phyloP scores from a whole-genome alignment of 2,888 invertebrate genomes.

The Augochlorella aurata region DNA sequence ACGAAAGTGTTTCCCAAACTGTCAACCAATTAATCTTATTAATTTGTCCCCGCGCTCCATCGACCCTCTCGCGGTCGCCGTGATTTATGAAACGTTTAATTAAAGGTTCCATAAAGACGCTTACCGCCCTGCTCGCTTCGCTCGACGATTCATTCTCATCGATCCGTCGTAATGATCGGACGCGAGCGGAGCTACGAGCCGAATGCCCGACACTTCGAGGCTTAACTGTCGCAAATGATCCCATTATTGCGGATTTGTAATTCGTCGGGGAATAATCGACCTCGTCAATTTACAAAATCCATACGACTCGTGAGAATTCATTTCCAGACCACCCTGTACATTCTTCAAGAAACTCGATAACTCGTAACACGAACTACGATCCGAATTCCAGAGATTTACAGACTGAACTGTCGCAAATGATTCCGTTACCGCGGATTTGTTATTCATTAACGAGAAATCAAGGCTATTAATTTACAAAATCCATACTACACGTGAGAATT shows the following conservation, averaged over 20 bases:
- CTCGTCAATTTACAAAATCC: too few relatives aligned
- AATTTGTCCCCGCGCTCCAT: conserved; percentile 73
- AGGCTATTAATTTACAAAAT: too few relatives aligned
- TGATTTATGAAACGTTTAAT: conserved; percentile 80
- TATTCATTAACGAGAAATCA: too few relatives aligned
- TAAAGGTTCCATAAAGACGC: conserved; percentile 79
- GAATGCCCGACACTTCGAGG: conserved; percentile 22
- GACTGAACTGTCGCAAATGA: too few relatives aligned
- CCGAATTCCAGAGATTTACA: too few relatives aligned
- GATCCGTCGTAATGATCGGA: conserved; percentile 68
- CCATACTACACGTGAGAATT: too few relatives aligned
- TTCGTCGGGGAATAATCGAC: too few relatives aligned
- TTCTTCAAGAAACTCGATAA: too few relatives aligned
- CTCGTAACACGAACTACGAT: too few relatives aligned
- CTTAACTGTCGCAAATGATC: conserved; percentile 34
- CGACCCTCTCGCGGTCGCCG: conserved; percentile 59
- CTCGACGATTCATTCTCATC: conserved; percentile 61
- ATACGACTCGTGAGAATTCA: too few relatives aligned
- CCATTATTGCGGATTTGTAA: neutral
- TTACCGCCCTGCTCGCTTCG: conserved; percentile 47
- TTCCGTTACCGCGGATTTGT: too few relatives aligned
- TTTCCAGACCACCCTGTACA: too few relatives aligned
- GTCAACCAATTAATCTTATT: conserved; percentile 81
- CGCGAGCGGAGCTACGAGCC: conserved; percentile 22
- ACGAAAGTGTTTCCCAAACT: conserved; percentile 76